These are phyloP conservation scores for Oreotrochilus melanogaster DNA, from an alignment of 2,113 vertebrate genomes.

Conservation along the genomic window DNA sequence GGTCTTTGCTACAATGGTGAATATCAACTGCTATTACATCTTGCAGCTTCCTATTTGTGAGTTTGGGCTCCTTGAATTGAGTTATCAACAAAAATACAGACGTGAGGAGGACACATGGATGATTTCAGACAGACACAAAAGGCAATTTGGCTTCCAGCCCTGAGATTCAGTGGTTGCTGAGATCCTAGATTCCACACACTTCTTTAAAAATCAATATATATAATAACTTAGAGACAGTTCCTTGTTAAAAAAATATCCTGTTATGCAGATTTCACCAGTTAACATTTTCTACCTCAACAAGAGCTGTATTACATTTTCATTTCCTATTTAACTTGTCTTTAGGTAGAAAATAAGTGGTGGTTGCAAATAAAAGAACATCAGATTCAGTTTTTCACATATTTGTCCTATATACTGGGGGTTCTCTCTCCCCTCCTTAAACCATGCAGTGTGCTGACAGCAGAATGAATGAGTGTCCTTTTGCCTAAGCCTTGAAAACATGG, in stretches of 20 bases:
- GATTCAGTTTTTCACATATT: background rate
- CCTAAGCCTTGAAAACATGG: background rate
- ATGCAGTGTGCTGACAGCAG: background rate
- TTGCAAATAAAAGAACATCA: background rate
- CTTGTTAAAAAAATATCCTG: background rate
- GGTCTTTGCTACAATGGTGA: background rate
- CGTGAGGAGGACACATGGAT: background rate
- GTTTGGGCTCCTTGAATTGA: background rate
- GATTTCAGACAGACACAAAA: background rate
- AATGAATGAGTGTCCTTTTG: background rate
- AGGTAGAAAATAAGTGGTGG: background rate
- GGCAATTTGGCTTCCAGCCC: background rate
- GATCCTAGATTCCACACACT: background rate
- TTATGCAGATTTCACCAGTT: constrained; percentile 28
- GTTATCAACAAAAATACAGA: background rate
- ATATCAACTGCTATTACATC: background rate
- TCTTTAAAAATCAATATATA: background rate
- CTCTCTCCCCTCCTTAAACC: background rate
- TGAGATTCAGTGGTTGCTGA: background rate
- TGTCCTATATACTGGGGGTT: background rate
- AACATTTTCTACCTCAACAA: constrained; percentile 62
- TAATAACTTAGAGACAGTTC: background rate
- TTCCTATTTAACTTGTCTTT: constrained; percentile 43
- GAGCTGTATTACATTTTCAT: constrained; percentile 38
- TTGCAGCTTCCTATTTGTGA: background rate